Conservation (phyloP, 2,888 invertebrate species). For the Agriopis leucophaearia region DNA sequence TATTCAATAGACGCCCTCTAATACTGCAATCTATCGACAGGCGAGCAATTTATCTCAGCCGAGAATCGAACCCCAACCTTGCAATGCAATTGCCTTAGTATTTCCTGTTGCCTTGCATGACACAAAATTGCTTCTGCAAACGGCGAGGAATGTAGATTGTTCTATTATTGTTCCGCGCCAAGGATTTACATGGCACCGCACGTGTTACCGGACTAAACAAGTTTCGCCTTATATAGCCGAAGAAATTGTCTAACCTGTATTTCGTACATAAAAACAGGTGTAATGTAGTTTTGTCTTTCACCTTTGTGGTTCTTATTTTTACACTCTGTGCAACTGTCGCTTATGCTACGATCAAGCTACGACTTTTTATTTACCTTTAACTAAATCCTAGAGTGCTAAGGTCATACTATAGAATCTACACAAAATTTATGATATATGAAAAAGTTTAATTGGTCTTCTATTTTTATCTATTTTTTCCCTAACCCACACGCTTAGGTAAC, state of each 20-base stretch:
- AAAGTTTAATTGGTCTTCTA: no score
- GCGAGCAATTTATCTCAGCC: slow-evolving; percentile 72
- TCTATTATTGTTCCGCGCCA: slow-evolving; percentile 71
- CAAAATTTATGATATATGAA: no score
- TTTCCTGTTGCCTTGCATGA: slow-evolving; percentile 77
- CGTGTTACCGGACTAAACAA: slow-evolving; percentile 42
- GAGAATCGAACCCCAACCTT: slow-evolving; percentile 74
- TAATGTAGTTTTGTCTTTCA: background rate
- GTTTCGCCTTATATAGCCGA: slow-evolving; percentile 29
- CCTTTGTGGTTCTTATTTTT: no score
- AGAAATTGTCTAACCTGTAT: slow-evolving; percentile 38
- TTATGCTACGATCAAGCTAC: no score
- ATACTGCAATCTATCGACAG: slow-evolving; percentile 79
- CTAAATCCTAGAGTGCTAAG: no score
- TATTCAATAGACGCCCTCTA: slow-evolving; percentile 79
- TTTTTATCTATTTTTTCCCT: no score
- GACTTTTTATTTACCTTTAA: no score
- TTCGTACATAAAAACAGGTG: slow-evolving; percentile 1
- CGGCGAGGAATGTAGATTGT: slow-evolving; percentile 78
- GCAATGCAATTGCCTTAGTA: slow-evolving; percentile 69
- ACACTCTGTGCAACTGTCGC: no score
- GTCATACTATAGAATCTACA: no score
- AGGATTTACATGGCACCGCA: slow-evolving; percentile 54
- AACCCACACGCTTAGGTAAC: no score
- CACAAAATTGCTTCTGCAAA: slow-evolving; percentile 80